These are phyloP conservation scores for Melanogrammus aeglefinus DNA, from an alignment of 2,797 vertebrate genomes.

Conservation along the genomic window DNA sequence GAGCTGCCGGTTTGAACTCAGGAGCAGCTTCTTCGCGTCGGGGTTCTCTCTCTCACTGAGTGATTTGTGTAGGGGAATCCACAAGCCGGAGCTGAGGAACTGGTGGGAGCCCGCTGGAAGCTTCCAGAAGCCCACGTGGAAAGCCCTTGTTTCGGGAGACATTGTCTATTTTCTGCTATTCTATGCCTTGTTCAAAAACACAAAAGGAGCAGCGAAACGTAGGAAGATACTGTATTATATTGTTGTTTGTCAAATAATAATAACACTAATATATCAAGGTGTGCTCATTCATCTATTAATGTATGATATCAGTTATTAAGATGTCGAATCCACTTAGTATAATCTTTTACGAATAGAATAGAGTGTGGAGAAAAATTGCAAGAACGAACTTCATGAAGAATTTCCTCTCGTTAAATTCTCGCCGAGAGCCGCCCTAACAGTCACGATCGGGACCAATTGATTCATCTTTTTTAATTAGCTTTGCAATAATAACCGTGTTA, in stretches of 20 bases:
- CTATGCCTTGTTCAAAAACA: no score
- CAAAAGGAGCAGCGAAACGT: no score
- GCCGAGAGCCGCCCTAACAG: not conserved
- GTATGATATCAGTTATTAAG: not conserved
- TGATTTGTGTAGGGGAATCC: not conserved
- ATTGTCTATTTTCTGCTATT: not conserved
- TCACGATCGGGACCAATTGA: conserved; percentile 1
- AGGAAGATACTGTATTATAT: not conserved
- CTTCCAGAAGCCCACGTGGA: no score
- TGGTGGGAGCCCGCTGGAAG: not conserved
- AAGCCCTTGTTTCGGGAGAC: not conserved
- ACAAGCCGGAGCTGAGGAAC: not conserved
- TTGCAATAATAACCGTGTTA: conserved; percentile 22
- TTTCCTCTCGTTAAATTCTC: not conserved
- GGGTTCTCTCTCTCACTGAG: not conserved
- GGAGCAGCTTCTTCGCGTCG: not conserved
- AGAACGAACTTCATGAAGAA: not conserved
- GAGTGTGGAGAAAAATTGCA: no score
- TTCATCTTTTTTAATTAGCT: conserved; percentile 21
- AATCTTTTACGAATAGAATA: no score
- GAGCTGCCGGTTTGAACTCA: not conserved
- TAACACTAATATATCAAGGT: not conserved
- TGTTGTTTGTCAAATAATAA: not conserved
- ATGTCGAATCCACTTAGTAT: no score
- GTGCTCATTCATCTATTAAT: not conserved